These are phyloP conservation scores for Aspidiotus rigidus DNA, from an alignment of 2,888 invertebrate species.

Conservation along the genomic window DNA sequence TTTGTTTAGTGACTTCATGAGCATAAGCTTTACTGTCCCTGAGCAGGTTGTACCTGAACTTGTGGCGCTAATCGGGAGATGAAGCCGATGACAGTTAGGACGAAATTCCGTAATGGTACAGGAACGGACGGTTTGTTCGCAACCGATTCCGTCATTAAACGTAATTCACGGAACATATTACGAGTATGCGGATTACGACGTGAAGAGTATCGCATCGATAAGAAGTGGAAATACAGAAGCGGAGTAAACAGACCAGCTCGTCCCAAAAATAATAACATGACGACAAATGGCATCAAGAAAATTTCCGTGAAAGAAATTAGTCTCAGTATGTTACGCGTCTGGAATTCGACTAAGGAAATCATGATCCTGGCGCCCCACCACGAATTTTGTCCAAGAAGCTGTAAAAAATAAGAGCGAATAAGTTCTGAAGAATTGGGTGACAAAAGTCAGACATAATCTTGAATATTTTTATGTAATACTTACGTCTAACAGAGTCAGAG, in stretches of 20 bases:
- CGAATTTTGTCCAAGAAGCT: constrained; percentile 86
- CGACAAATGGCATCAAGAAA: constrained; percentile 73
- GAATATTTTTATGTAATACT: constrained; percentile 48
- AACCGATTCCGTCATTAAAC: constrained; percentile 58
- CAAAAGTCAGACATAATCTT: neutral
- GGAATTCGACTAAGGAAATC: constrained; percentile 80
- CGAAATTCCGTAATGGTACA: constrained; percentile 50
- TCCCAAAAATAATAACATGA: constrained; percentile 77
- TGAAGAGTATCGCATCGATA: constrained; percentile 83
- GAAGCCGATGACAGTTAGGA: constrained; percentile 56
- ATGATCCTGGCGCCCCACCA: constrained; percentile 79
- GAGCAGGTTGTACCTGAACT: constrained; percentile 38
- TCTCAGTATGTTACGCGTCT: constrained; percentile 80
- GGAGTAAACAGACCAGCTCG: constrained; percentile 83
- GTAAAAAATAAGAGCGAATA: constrained; percentile 40
- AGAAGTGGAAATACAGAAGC: constrained; percentile 93
- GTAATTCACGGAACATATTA: constrained; percentile 81
- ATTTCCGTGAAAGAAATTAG: constrained; percentile 90
- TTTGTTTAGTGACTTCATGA: neutral
- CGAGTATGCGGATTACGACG: constrained; percentile 93
- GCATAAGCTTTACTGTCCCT: constrained; percentile 7
- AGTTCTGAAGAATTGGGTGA: neutral
- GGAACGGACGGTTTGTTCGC: constrained; percentile 64
- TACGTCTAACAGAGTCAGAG: constrained; percentile 80
- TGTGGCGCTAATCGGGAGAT: constrained; percentile 71